A percentile compares a stretch with the other conserved stretches of the same genome.
These are phyloP conservation scores for Camelus bactrianus DNA, from an alignment of 2,113 vertebrate species.

Conservation along the genomic window DNA sequence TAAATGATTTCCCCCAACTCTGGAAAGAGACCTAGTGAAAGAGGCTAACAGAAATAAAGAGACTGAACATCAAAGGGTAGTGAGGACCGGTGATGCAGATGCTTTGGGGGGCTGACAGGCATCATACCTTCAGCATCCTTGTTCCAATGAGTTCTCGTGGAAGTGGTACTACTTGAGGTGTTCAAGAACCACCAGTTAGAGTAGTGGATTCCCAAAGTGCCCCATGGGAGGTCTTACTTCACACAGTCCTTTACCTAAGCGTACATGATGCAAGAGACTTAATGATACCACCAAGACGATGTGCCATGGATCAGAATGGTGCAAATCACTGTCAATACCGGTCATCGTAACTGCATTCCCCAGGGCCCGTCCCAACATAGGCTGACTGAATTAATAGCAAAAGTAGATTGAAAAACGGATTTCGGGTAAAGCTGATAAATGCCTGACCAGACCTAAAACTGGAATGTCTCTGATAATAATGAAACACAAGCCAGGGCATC, in stretches of 20 bases:
- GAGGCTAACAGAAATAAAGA: background rate
- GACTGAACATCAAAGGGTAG: background rate
- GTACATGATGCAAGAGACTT: background rate
- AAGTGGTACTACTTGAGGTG: background rate
- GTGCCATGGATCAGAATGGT: background rate
- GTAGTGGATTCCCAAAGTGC: background rate
- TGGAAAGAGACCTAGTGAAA: background rate
- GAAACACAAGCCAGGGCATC: constrained; percentile 73
- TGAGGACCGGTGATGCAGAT: background rate
- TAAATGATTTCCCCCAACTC: background rate
- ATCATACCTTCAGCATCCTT: too few relatives aligned
- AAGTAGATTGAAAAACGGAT: constrained; percentile 68
- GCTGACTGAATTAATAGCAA: constrained; percentile 40
- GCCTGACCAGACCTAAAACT: constrained; percentile 53
- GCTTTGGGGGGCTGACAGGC: background rate
- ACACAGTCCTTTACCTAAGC: background rate
- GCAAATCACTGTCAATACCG: background rate
- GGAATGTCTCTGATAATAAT: constrained; percentile 71
- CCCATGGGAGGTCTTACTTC: background rate
- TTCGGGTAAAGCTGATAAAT: constrained; percentile 71
- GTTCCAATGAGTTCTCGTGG: background rate
- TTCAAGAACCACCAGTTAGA: background rate
- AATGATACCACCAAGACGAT: background rate
- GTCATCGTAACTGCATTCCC: constrained; percentile 16
- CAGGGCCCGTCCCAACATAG: background rate